Base-by-base conservation (phyloP, 1,140 invertebrate species). In the Teleopsis dalmanni region DNA sequence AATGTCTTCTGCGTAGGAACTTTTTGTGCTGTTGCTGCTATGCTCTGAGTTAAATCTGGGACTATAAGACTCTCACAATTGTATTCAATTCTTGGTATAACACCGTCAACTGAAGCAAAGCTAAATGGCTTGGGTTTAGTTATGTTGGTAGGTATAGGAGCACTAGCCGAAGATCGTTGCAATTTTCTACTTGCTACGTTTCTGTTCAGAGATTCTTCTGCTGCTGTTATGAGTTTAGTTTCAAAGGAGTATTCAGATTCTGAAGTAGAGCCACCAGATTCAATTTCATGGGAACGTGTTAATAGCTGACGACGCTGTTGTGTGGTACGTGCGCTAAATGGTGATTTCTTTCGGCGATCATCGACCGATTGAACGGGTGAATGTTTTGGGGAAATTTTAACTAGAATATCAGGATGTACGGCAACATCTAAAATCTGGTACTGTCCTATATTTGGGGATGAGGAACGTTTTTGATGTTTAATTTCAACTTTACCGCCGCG, bases 351-450 rank as follows among this genome's bases (percentile, higher is more conserved):
- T 26, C 34, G 27, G 36, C 33, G 25, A 29, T 14, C 29, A 16
- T 21, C 10, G 14, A 22, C 26, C 19, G 31, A 16, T n/a, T n/a
- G n/a, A 16, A 47, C 36, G 7, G 51, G 45, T 14, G 54, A 44
- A 19, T 47, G 46, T 33, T 53, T 56, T 4, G 51, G 43, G 1
- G 49, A 51, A 4, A 54, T 47, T 48, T 53, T 51, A 8, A 57
- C 49, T 41, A 52, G 19, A 43, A 57, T 47, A 46, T 57, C 55
- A 2, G 51, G 51, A 53, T 53, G 53, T 14, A 55, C 51, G 7
- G 54, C 53, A 6, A 54, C 45, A 46, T 57, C 48, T 9, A 52
- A 23, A 2, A 53, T 16, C 11, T 43, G 37, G 34, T 27, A 57
- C 7, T 53, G 38, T 2, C 52, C 49, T 8, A 53, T 53, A 47